Percentiles rank a stretch among this genome's conserved stretches.
Conservation (phyloP, 1,140 invertebrate species). For the Aricia agestis region DNA sequence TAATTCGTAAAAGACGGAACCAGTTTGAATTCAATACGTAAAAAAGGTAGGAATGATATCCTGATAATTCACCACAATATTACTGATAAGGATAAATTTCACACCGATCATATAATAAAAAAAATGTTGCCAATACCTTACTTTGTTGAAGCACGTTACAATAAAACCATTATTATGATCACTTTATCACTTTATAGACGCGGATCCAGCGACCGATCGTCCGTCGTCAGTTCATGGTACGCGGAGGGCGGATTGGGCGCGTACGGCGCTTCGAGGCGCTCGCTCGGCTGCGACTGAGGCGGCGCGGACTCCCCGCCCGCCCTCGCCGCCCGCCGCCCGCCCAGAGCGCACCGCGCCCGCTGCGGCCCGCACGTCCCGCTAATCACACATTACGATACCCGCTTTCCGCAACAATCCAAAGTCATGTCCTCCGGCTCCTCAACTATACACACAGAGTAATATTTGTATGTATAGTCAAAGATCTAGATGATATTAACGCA, state of each 20-base stretch:
- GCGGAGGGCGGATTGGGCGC: constrained; percentile 22
- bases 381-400: constrained; percentile 14
- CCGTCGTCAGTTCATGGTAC: constrained; percentile 37
- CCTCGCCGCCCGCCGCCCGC: constrained; percentile 13
- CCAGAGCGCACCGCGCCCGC: constrained; percentile 13
- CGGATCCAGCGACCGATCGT: constrained; percentile 25
- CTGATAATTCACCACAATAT: not conserved
- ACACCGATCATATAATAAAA: not conserved
- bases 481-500: too few relatives aligned
- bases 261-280: constrained; percentile 26
- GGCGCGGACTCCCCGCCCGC: constrained; percentile 30
- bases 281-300: constrained; percentile 33
- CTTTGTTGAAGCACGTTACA: constrained; percentile 23
- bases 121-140: constrained; percentile 20
- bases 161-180: constrained; percentile 29
- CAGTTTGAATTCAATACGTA: too few relatives aligned
- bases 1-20: too few relatives aligned
- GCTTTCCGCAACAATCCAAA: constrained; percentile 4
- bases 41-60: not conserved
- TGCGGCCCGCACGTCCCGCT: constrained; percentile 14
- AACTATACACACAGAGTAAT: not conserved
- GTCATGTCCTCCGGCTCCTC: not conserved
- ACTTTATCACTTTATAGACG: constrained; percentile 18
- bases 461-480: too few relatives aligned
- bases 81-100: not conserved